Conservation (phyloP, 2,113 vertebrate species). For the Lonchura striata region DNA sequence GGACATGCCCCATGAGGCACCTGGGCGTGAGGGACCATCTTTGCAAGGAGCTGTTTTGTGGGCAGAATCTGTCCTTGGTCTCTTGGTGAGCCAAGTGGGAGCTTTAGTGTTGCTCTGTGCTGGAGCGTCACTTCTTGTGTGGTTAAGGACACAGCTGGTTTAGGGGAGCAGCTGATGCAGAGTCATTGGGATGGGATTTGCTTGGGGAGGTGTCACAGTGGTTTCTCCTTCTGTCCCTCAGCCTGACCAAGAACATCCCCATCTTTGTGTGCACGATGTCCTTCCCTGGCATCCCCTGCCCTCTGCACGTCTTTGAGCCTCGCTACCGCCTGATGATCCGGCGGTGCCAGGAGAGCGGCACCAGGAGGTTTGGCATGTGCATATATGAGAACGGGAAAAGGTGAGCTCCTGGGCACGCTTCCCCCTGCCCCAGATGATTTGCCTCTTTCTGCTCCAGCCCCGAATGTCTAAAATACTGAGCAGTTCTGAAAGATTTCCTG, state of each 20-base stretch:
- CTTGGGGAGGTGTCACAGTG: not conserved
- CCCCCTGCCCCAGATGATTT: not conserved
- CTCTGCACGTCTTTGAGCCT: conserved; percentile 89
- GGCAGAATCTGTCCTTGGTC: not conserved
- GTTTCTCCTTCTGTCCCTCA: conserved; percentile 21
- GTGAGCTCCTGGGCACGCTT: conserved; percentile 57
- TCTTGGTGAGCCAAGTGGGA: not conserved
- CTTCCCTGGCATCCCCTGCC: conserved; percentile 84
- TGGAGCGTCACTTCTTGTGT: not conserved
- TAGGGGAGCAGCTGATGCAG: not conserved
- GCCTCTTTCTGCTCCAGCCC: not conserved
- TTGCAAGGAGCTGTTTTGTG: not conserved
- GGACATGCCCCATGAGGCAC: not conserved
- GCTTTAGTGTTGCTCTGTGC: not conserved
- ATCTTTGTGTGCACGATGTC: conserved; percentile 91
- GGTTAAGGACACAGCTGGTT: not conserved
- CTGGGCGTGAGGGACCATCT: not conserved
- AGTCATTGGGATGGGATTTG: not conserved
- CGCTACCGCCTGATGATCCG: conserved; percentile 92
- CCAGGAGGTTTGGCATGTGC: conserved; percentile 92
- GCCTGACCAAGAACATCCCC: conserved; percentile 85
- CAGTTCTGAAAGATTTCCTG: not conserved
- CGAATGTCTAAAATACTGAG: not conserved
- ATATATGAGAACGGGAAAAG: conserved; percentile 85
- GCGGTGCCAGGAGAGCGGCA: conserved; percentile 88